Base-by-base conservation (phyloP, 2,113 vertebrate species). In the Casuarius casuarius region DNA sequence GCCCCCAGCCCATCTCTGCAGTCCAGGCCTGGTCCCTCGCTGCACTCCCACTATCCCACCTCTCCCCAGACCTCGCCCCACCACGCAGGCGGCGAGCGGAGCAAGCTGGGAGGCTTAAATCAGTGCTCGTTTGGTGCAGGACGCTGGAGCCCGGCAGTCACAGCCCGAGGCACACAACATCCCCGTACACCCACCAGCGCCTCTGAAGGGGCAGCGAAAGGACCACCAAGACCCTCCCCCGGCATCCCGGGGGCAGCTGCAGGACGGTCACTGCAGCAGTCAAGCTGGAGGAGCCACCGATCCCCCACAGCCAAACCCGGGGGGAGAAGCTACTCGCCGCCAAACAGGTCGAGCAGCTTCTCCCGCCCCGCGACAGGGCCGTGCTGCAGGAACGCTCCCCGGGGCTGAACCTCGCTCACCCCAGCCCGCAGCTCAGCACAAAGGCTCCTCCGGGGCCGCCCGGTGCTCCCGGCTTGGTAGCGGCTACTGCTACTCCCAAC, bases 291-390 rank as follows among this genome's bases (percentile, higher is more conserved):
- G 56, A 84, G 68, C 54, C 0, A 0, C 42, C 3, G 4, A 75
- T 38, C 18, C 3, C 35, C 28, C 68, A 18, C 70, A 72, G 65
- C 48, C 33, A 72, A 40, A 46, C 0, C 44, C 1, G 51, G 5
- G 10, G 28, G 77, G 62, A 66, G 70, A 65, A 81, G 74, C 20
- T 28, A 70, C 80, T 44, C 10, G 22, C 71, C 17, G 76, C 74
- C 14, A 5, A 94, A 96, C 96, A 89, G 92, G 96, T 94, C 16
- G 23, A 82, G 63, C 87, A 54, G 67, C 95, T 89, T 84, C 84
- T 70, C 48, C 82, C 1, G 1, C 65, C 94, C 56, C 80, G 73
- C 15, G 17, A 46, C 15, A 46, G 16, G 46, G 16, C 56, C 31
- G 1, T 3, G 26, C 66, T 9, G 17, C 33, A 28, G 35, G 33